These are phyloP conservation scores for Dipodomys ordii DNA, from an alignment of 2,113 vertebrate species.

Conservation along the genomic window DNA sequence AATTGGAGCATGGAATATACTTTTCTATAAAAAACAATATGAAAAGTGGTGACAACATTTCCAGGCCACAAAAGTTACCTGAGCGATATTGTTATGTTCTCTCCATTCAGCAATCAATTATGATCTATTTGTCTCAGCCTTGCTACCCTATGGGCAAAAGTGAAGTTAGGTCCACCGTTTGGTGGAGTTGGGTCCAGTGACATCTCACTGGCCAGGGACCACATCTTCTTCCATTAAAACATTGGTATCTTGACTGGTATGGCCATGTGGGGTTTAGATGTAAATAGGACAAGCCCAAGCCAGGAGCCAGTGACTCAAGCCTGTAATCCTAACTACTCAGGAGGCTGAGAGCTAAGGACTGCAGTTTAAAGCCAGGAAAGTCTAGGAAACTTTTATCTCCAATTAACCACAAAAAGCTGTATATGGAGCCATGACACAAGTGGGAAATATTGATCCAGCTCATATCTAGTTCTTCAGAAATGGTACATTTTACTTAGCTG, in stretches of 20 bases:
- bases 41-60: background rate
- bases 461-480: background rate
- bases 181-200: background rate
- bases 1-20: background rate
- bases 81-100: too few species aligned
- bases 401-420: too few species aligned
- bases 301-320: too few species aligned
- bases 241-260: background rate
- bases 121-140: background rate
- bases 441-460: too few species aligned
- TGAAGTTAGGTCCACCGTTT: background rate
- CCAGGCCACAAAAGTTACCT: background rate
- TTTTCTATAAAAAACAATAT: slow-evolving; percentile 33
- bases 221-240: background rate
- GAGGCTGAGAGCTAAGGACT: too few species aligned
- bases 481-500: background rate
- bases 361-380: too few species aligned
- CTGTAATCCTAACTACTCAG: too few species aligned
- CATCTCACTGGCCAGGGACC: background rate
- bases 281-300: background rate
- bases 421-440: too few species aligned
- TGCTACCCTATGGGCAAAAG: background rate
- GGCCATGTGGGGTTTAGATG: background rate
- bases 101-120: background rate
- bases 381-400: too few species aligned